Evolutionary conservation across 2,113 vertebrate genomes (phyloP).

Genomic region (Hippocampus abdominalis): DNA sequence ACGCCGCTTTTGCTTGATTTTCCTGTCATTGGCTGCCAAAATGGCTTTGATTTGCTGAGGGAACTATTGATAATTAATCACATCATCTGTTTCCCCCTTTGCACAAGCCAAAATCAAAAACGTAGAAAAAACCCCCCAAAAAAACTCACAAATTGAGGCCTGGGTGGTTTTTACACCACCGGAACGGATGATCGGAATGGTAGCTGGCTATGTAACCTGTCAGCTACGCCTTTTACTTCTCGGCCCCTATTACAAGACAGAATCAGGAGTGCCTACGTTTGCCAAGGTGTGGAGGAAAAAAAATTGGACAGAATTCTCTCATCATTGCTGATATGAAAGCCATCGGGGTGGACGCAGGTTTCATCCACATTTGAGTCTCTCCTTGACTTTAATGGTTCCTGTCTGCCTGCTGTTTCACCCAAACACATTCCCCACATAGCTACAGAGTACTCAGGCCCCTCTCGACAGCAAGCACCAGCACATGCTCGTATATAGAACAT

Average conservation of each 20-base stretch:
- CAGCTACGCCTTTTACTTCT: slow-evolving; percentile 60
- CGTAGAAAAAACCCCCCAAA: slow-evolving; percentile 52
- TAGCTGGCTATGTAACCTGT: slow-evolving; percentile 58
- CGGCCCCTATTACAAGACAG: slow-evolving; percentile 43
- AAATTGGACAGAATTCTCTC: slow-evolving; percentile 2
- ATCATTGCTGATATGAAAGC: not conserved
- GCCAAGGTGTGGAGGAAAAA: slow-evolving; percentile 41
- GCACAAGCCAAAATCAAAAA: slow-evolving; percentile 73
- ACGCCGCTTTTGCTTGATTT: slow-evolving; percentile 46
- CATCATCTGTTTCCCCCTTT: slow-evolving; percentile 78
- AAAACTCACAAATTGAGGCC: slow-evolving; percentile 69
- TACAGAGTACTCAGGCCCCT: slow-evolving; percentile 40
- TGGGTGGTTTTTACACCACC: slow-evolving; percentile 59
- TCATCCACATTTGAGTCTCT: slow-evolving; percentile 20
- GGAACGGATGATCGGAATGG: slow-evolving; percentile 55
- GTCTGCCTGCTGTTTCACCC: slow-evolving; percentile 40
- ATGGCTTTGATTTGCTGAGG: slow-evolving; percentile 78
- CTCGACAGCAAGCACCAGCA: slow-evolving; percentile 56
- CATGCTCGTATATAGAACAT: slow-evolving; percentile 73
- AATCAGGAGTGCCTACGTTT: slow-evolving; percentile 43
- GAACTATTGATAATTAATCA: slow-evolving; percentile 81
- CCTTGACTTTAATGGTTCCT: slow-evolving; percentile 33
- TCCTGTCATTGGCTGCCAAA: slow-evolving; percentile 72
- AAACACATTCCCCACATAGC: slow-evolving; percentile 51
- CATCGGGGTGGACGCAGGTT: slow-evolving; percentile 7